Conservation (phyloP, 2,113 vertebrate species). For the Cairina moschata region DNA sequence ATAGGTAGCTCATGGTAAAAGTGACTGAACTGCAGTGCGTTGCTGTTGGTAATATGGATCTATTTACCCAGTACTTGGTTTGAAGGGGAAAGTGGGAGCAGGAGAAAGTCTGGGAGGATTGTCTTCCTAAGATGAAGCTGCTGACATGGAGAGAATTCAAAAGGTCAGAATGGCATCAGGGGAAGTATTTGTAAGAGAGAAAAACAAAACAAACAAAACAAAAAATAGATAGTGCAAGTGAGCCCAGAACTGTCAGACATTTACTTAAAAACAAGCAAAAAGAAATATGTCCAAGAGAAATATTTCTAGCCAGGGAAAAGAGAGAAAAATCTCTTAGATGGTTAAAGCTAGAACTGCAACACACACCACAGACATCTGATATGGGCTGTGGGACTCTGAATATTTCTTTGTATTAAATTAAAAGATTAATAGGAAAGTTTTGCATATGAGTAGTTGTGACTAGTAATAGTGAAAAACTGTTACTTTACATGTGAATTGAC, state of each 20-base stretch:
- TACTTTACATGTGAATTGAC: not conserved
- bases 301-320: not conserved
- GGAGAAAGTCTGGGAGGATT: not conserved
- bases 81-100: not conserved
- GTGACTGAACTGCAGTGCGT: not conserved
- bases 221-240: constrained; percentile 29
- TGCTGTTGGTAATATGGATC: not conserved
- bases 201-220: constrained; percentile 25
- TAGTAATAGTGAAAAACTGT: not conserved
- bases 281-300: not conserved
- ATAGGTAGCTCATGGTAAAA: constrained; percentile 2
- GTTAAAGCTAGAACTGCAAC: not conserved
- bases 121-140: not conserved
- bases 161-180: constrained; percentile 50
- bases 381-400: not conserved
- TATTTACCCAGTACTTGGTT: not conserved
- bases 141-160: constrained; percentile 42
- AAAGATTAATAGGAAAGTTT: not conserved
- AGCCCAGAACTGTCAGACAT: constrained; percentile 9
- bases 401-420: not conserved
- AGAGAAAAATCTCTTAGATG: not conserved
- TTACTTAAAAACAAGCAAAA: constrained; percentile 33
- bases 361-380: not conserved
- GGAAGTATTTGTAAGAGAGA: constrained; percentile 45
- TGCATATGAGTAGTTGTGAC: not conserved